phyloP scores from a whole-genome alignment of 2,797 vertebrate species.

The Danio jaintianensis region DNA sequence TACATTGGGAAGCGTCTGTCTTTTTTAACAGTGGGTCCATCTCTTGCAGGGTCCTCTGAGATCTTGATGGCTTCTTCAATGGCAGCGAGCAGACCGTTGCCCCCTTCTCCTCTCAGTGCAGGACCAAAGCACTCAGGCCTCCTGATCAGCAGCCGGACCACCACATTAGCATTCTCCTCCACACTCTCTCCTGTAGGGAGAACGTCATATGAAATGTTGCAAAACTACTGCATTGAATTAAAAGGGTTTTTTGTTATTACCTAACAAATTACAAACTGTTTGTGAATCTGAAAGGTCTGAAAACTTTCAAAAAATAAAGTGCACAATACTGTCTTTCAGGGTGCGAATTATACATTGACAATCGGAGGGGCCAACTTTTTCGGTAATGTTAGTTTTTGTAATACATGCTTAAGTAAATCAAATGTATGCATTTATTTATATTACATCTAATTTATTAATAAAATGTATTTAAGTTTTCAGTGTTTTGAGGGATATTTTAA shows the following conservation, averaged over 20 bases:
- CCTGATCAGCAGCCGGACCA: slow-evolving; percentile 91
- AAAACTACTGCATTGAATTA: not conserved
- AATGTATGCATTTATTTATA: too few species aligned
- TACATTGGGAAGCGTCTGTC: slow-evolving; percentile 91
- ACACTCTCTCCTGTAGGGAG: slow-evolving; percentile 87
- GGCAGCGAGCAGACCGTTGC: slow-evolving; percentile 89
- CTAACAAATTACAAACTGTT: not conserved
- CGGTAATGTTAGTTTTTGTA: too few species aligned
- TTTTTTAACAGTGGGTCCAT: slow-evolving; percentile 90
- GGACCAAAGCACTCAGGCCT: slow-evolving; percentile 95
- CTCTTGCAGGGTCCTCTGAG: slow-evolving; percentile 92
- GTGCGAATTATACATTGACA: too few species aligned
- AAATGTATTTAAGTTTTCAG: too few species aligned
- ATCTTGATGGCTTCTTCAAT: slow-evolving; percentile 95
- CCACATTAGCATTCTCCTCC: slow-evolving; percentile 95
- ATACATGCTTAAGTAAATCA: too few species aligned
- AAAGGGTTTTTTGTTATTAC: not conserved
- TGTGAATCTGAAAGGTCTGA: too few species aligned
- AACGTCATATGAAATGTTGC: not conserved
- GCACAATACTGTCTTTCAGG: too few species aligned
- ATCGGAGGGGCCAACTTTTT: too few species aligned
- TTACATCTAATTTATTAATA: too few species aligned
- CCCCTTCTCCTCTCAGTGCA: slow-evolving; percentile 91
- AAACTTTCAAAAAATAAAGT: too few species aligned
- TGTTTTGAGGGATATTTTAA: too few species aligned